Base-by-base conservation (phyloP, 1,140 invertebrate genomes). In the Globodera rostochiensis region DNA sequence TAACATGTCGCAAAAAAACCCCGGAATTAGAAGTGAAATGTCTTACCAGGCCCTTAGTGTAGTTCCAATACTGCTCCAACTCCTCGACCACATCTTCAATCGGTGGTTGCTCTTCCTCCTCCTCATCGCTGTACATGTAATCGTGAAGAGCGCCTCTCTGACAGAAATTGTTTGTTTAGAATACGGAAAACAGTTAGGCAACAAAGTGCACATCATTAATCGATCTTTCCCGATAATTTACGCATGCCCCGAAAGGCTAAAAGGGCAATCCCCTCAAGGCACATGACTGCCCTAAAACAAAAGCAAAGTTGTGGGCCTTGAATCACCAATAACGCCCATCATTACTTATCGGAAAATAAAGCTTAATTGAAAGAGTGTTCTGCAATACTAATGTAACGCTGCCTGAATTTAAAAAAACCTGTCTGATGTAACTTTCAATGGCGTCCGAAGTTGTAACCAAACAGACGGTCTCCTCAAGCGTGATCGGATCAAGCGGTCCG, bases 81-180 rank as follows among this genome's bases (percentile, higher is more conserved):
- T 95, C 94, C 93, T 97, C 96, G 0, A 94, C 95, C 90, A 98
- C 95, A 86, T 95, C 95, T 87, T 98, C 96, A 83, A 96, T 94
- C 80, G 94, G 93, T 21, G 94, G 93, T 89, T 94, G 92, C 77
- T 94, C 93, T 71, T 92, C 88, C 45, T 90, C 87, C 74, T 90
- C 85, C 67, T 86, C 75, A 76, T 82, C 75, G 19, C 73, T 80
- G 74, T 71, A 80, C 74, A 67, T 76, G 67, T 80, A 60, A 25
- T 80, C 79, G 46, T 71, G 15, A 15, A 80, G 36, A 25, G 46
- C 45, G 9, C 49, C 64, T 13, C 70, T 69, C 19, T 78, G 19
- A 21, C 77, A 6, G 46, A 45, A 19, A 60, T 9, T 77, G 64
- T 13, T 75, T 36, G 36, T 36, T 36, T 0, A 36, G 36, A 36